A percentile compares a stretch with the other conserved stretches of the same genome.
phyloP scores from a whole-genome alignment of 2,888 invertebrate genomes.

The Drosophila stalkeri region DNA sequence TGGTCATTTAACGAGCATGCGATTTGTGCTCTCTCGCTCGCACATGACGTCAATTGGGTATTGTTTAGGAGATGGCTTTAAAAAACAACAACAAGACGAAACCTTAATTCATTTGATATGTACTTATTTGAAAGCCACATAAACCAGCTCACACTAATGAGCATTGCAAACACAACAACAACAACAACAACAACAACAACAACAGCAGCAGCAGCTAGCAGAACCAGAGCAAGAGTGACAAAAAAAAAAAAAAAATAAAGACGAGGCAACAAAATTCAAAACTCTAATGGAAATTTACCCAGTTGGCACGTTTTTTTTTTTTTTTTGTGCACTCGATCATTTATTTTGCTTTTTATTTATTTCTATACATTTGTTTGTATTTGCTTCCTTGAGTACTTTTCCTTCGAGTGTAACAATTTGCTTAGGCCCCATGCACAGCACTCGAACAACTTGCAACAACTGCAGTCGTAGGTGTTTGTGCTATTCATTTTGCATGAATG shows the following conservation, averaged over 20 bases:
- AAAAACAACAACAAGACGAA: slow-evolving; percentile 9
- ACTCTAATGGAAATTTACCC: slow-evolving; percentile 75
- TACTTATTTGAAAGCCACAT: slow-evolving; percentile 50
- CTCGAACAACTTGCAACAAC: slow-evolving; percentile 30
- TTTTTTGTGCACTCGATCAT: slow-evolving; percentile 24
- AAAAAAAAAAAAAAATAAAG: slow-evolving; percentile 16
- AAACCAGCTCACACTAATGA: slow-evolving; percentile 62
- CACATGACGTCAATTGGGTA: slow-evolving; percentile 58
- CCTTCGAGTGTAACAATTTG: slow-evolving; percentile 45
- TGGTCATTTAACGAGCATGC: slow-evolving; percentile 36
- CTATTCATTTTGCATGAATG: slow-evolving; percentile 56
- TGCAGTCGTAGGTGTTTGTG: slow-evolving; percentile 22
- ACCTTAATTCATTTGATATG: slow-evolving; percentile 31
- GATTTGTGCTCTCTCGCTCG: slow-evolving; percentile 9
- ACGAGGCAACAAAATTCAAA: slow-evolving; percentile 28
- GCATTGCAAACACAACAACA: slow-evolving; percentile 46
- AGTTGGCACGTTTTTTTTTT: slow-evolving; percentile 69
- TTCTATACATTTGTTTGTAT: slow-evolving; percentile 12
- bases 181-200: slow-evolving; percentile 24
- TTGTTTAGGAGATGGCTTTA: slow-evolving; percentile 48
- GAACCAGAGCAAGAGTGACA: slow-evolving; percentile 21
- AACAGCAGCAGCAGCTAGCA: slow-evolving; percentile 3
- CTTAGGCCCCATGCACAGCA: slow-evolving; percentile 40
- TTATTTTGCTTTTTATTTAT: slow-evolving; percentile 15
- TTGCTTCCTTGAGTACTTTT: slow-evolving; percentile 27